These are phyloP conservation scores for Rhinatrema bivittatum DNA, from an alignment of 2,797 vertebrate species.

Conservation along the genomic window DNA sequence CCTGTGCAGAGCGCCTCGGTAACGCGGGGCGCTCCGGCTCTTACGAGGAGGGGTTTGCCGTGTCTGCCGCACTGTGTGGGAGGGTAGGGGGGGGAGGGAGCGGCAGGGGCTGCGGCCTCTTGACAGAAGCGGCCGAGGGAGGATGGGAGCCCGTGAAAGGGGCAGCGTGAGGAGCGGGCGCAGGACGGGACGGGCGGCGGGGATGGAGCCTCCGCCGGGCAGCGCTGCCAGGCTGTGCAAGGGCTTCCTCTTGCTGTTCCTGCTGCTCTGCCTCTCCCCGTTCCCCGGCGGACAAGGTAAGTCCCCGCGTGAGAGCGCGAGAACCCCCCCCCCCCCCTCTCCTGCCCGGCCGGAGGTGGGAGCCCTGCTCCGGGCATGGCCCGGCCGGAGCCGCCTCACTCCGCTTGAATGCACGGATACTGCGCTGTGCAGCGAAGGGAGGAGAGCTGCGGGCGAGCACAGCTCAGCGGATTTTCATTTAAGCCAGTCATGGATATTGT, in stretches of 20 bases:
- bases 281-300: not conserved
- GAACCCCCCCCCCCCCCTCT: accelerated
- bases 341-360: accelerated
- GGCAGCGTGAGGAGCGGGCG: not conserved
- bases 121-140: not conserved
- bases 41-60: too few relatives aligned
- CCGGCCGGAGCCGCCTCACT: too few relatives aligned
- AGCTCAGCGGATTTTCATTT: too few relatives aligned
- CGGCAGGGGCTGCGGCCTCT: not conserved
- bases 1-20: too few relatives aligned
- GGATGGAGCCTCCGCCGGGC: accelerated
- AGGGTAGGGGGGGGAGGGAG: not conserved
- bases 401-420: too few relatives aligned
- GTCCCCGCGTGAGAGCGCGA: not conserved
- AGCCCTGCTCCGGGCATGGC: too few relatives aligned
- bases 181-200: not conserved
- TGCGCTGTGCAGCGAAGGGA: too few relatives aligned
- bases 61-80: too few relatives aligned
- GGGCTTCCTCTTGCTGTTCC: accelerated
- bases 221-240: not conserved
- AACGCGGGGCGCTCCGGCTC: too few relatives aligned
- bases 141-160: not conserved
- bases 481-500: too few relatives aligned
- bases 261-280: not conserved
- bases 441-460: too few relatives aligned